Conservation (phyloP, 1,140 invertebrate genomes). For the Ephestia elutella region DNA sequence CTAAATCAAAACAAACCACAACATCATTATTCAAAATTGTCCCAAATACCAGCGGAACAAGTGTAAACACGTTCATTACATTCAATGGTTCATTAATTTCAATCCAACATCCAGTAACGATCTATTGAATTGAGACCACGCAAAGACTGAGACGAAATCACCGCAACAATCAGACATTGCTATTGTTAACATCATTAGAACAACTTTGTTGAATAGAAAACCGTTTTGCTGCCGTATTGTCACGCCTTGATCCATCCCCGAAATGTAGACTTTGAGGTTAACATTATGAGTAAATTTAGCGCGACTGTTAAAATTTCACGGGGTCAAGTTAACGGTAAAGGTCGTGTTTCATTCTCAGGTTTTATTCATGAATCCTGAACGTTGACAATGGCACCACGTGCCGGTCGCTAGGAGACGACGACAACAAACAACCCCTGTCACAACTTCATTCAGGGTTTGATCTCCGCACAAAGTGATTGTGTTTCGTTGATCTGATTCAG, state of each 20-base stretch:
- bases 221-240: no score
- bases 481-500: background rate
- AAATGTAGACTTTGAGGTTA: background rate
- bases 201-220: no score
- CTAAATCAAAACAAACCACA: no score
- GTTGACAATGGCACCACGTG: slow-evolving; percentile 54
- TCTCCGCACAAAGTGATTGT: background rate
- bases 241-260: background rate
- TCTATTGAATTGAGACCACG: no score
- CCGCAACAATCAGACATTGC: no score
- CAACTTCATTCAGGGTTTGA: slow-evolving; percentile 26
- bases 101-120: no score
- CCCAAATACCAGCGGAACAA: no score
- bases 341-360: slow-evolving; percentile 38
- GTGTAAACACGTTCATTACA: no score
- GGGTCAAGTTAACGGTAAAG: slow-evolving; percentile 46
- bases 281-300: background rate
- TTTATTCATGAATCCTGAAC: slow-evolving; percentile 29
- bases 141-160: no score
- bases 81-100: no score
- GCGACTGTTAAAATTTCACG: slow-evolving; percentile 12
- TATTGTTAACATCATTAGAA: no score
- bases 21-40: no score
- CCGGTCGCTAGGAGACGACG: slow-evolving; percentile 36
- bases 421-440: slow-evolving; percentile 40